A percentile compares a stretch with the other conserved stretches of the same genome.
Evolutionary conservation across 2,113 vertebrate genomes (phyloP).

Genomic region (Poeciliopsis occidentalis): DNA sequence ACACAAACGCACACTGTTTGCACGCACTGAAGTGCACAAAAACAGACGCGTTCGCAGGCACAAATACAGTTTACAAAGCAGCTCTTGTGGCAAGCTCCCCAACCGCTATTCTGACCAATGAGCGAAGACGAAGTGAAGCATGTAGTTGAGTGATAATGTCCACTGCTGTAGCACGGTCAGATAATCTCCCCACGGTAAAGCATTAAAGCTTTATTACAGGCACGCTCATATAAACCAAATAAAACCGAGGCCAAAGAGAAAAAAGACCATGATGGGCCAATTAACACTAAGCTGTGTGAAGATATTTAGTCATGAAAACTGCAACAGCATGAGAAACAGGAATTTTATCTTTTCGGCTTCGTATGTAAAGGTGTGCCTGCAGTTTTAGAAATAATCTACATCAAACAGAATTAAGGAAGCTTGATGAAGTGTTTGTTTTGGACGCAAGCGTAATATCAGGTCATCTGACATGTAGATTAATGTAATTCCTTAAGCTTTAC

Average conservation of each 20-base stretch:
- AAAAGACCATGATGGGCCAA: constrained; percentile 65
- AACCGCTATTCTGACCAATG: constrained; percentile 67
- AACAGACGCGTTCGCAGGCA: constrained; percentile 4
- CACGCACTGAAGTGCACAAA: not conserved
- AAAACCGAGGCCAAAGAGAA: constrained; percentile 62
- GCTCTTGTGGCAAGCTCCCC: constrained; percentile 64
- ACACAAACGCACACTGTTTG: constrained; percentile 1
- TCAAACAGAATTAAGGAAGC: constrained; percentile 47
- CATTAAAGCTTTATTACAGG: constrained; percentile 73
- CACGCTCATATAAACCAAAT: constrained; percentile 63
- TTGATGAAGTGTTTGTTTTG: constrained; percentile 40
- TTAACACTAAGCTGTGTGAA: constrained; percentile 64
- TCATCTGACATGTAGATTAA: constrained; percentile 13
- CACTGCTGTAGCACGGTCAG: constrained; percentile 60
- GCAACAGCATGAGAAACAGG: constrained; percentile 33
- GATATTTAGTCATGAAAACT: constrained; percentile 41
- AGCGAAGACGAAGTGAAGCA: constrained; percentile 68
- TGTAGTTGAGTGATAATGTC: constrained; percentile 75
- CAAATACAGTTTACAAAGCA: constrained; percentile 35
- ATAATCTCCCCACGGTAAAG: constrained; percentile 71
- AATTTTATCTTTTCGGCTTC: constrained; percentile 43
- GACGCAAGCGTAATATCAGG: constrained; percentile 12
- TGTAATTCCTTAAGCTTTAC: constrained; percentile 36
- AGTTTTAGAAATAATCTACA: constrained; percentile 38
- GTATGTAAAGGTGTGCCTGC: constrained; percentile 6